These are phyloP conservation scores for Notothenia coriiceps DNA, from an alignment of 2,113 vertebrate genomes.

Conservation along the genomic window DNA sequence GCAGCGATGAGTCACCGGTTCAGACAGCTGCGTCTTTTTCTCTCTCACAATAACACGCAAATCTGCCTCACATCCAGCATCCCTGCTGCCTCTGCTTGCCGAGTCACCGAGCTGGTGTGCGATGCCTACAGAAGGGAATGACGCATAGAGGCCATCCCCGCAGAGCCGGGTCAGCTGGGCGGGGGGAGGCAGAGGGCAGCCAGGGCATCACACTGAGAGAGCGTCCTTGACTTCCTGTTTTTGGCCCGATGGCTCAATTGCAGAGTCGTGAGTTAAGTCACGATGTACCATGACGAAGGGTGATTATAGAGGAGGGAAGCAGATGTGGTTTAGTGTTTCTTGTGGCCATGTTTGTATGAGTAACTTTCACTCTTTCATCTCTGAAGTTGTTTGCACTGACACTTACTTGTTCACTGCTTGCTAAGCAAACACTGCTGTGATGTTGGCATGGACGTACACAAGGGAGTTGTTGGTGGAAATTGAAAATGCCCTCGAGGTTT, in stretches of 20 bases:
- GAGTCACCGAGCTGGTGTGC: constrained; percentile 68
- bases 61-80: constrained; percentile 45
- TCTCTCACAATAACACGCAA: constrained; percentile 19
- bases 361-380: constrained; percentile 44
- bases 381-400: constrained; percentile 33
- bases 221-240: constrained; percentile 30
- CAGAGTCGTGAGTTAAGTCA: constrained; percentile 26
- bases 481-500: no score
- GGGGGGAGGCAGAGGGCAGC: constrained; percentile 22
- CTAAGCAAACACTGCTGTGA: constrained; percentile 7
- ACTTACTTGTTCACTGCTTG: constrained; percentile 22
- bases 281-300: constrained; percentile 13
- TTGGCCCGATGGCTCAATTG: constrained; percentile 1
- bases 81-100: constrained; percentile 55
- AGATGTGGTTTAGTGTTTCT: constrained; percentile 33
- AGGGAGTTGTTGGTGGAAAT: not conserved
- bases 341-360: not conserved
- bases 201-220: constrained; percentile 22
- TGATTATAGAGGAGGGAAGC: constrained; percentile 8
- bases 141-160: constrained; percentile 52
- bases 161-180: constrained; percentile 30
- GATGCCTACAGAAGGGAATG: constrained; percentile 55
- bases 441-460: not conserved
- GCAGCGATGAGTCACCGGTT: constrained; percentile 46
- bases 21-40: constrained; percentile 46